phyloP scores from a whole-genome alignment of 2,797 vertebrate species.

The Anomalospiza imberbis region DNA sequence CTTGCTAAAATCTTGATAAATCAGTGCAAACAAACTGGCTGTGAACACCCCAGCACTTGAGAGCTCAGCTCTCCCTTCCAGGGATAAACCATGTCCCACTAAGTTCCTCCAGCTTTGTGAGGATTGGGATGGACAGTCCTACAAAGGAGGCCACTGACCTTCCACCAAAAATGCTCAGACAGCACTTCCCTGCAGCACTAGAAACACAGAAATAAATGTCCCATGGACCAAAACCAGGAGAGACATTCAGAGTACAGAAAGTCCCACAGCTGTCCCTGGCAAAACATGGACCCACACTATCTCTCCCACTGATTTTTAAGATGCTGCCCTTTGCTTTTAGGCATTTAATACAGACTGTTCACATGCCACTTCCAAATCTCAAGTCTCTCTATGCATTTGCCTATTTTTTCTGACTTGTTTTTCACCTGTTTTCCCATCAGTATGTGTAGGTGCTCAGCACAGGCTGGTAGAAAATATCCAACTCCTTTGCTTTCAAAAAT shows the following conservation, averaged over 20 bases:
- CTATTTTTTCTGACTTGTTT: neutral
- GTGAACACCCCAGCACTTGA: neutral
- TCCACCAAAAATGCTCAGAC: neutral
- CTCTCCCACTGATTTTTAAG: neutral
- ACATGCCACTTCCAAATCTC: neutral
- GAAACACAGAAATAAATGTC: neutral
- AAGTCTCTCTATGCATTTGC: neutral
- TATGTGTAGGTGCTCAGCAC: neutral
- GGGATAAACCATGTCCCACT: neutral
- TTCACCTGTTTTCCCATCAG: neutral
- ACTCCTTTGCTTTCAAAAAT: neutral
- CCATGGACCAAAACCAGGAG: neutral
- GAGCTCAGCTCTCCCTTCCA: neutral
- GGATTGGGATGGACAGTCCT: neutral
- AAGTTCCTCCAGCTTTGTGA: accelerated
- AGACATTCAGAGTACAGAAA: neutral
- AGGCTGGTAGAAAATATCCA: neutral
- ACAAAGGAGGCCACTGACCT: neutral
- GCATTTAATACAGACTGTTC: neutral
- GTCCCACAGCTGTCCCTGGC: neutral
- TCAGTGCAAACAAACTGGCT: neutral
- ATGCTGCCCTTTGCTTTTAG: neutral
- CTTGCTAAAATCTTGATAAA: neutral
- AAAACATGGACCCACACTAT: neutral
- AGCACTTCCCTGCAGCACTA: neutral